Evolutionary conservation across 1,140 invertebrate genomes (phyloP).

Genomic region (Drosophila micromelanica): DNA sequence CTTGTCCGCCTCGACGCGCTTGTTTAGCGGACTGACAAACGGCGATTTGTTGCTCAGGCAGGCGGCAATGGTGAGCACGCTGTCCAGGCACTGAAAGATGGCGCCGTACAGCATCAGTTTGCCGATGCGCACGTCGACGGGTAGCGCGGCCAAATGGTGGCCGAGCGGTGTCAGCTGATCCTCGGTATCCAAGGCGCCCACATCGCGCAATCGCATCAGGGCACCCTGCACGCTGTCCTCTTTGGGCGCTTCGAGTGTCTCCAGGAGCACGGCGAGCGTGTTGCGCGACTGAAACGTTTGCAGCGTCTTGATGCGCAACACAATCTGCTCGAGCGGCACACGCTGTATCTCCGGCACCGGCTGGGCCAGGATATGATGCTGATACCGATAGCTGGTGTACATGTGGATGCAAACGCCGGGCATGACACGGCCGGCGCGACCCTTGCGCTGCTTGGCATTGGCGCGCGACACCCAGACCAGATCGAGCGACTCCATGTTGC

Average conservation of each 20-base stretch:
- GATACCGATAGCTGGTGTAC: slow-evolving; percentile 90
- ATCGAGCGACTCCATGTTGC: slow-evolving; percentile 93
- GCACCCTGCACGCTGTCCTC: slow-evolving; percentile 91
- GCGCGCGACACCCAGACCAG: slow-evolving; percentile 92
- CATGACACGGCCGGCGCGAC: slow-evolving; percentile 94
- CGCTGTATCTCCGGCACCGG: slow-evolving; percentile 94
- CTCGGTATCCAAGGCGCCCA: slow-evolving; percentile 93
- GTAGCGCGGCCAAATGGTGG: slow-evolving; percentile 93
- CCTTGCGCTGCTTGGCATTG: slow-evolving; percentile 92
- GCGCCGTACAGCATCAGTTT: slow-evolving; percentile 96
- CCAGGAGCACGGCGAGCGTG: slow-evolving; percentile 88
- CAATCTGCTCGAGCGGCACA: slow-evolving; percentile 93
- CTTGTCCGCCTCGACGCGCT: slow-evolving; percentile 88
- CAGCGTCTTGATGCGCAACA: slow-evolving; percentile 94
- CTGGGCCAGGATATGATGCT: slow-evolving; percentile 87
- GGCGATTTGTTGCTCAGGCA: slow-evolving; percentile 94
- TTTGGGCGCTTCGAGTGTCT: slow-evolving; percentile 92
- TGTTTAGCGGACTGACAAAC: slow-evolving; percentile 91
- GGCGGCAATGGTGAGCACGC: slow-evolving; percentile 96
- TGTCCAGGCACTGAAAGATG: slow-evolving; percentile 97
- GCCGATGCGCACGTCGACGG: slow-evolving; percentile 95
- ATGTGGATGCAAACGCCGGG: slow-evolving; percentile 93
- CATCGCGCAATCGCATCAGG: slow-evolving; percentile 90
- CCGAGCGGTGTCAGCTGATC: slow-evolving; percentile 94
- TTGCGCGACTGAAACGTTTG: slow-evolving; percentile 88